phyloP scores from a whole-genome alignment of 1,140 invertebrate genomes.

The Radopholus similis region DNA sequence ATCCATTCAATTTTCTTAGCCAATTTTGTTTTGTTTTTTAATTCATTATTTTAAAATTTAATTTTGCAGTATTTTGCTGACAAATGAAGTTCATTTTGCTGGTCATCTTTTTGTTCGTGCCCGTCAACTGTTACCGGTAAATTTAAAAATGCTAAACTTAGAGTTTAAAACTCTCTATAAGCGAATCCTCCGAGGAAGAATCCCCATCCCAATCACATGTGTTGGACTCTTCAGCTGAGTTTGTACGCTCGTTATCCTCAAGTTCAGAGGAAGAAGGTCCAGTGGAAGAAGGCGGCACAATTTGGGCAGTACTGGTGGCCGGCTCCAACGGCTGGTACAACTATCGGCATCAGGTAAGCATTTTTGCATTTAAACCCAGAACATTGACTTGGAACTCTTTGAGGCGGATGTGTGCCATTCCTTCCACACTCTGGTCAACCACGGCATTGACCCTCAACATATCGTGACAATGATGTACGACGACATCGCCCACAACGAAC shows the following conservation, averaged over 20 bases:
- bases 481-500: slow-evolving; percentile 66
- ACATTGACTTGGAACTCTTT: slow-evolving; percentile 66
- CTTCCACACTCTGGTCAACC: slow-evolving; percentile 66
- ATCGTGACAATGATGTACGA: slow-evolving; percentile 71
- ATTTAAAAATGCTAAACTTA: background rate
- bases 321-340: slow-evolving; percentile 67
- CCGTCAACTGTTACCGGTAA: background rate
- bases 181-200: background rate
- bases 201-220: background rate
- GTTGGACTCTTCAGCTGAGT: too few relatives aligned
- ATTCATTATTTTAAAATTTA: too few relatives aligned
- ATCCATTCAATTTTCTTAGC: too few relatives aligned
- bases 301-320: slow-evolving; percentile 68
- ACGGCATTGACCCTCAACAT: slow-evolving; percentile 67
- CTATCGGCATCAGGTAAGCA: slow-evolving; percentile 66
- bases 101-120: background rate
- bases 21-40: too few relatives aligned
- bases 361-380: slow-evolving; percentile 66
- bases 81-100: background rate
- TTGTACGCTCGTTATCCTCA: too few relatives aligned
- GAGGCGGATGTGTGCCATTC: slow-evolving; percentile 70
- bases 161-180: background rate
- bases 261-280: too few relatives aligned
- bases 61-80: too few relatives aligned
- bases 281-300: slow-evolving; percentile 40